Evolutionary conservation across 2,113 vertebrate genomes (phyloP).

Genomic region (Podarcis cretensis): DNA sequence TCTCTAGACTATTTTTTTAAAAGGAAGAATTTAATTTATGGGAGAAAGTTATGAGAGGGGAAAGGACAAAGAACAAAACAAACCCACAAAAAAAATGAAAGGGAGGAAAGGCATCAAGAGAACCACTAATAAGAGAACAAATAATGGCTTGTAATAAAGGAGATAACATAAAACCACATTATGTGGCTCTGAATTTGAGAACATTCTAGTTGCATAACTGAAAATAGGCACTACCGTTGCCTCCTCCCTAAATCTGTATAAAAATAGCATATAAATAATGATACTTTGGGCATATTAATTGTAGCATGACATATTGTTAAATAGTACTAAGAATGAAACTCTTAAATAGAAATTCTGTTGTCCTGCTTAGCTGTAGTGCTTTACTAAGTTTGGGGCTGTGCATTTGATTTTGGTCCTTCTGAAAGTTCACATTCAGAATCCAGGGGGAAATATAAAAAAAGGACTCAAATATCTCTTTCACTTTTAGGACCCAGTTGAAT

Average conservation of each 20-base stretch:
- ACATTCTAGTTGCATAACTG: not conserved
- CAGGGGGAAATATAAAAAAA: not conserved
- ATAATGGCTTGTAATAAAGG: not conserved
- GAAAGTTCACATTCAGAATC: not conserved
- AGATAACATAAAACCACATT: not conserved
- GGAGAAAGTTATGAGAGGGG: not conserved
- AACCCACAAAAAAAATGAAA: not conserved
- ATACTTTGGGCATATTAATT: not conserved
- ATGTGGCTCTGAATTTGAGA: not conserved
- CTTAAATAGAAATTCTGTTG: not conserved
- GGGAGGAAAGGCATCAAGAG: not conserved
- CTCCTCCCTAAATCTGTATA: not conserved
- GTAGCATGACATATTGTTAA: not conserved
- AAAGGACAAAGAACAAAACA: not conserved
- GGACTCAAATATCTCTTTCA: not conserved
- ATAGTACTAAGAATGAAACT: not conserved
- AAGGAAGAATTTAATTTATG: not conserved
- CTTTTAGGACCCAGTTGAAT: not conserved
- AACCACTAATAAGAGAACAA: not conserved
- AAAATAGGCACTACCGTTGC: not conserved
- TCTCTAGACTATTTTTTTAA: conserved; percentile 9
- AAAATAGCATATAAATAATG: not conserved
- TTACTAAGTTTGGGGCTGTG: too few species aligned
- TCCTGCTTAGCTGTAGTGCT: not conserved
- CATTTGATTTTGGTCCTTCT: not conserved